Percentiles rank a stretch among this genome's conserved stretches.
phyloP scores from a whole-genome alignment of 2,888 invertebrate genomes.

The Lordiphosa andalusiaca region DNA sequence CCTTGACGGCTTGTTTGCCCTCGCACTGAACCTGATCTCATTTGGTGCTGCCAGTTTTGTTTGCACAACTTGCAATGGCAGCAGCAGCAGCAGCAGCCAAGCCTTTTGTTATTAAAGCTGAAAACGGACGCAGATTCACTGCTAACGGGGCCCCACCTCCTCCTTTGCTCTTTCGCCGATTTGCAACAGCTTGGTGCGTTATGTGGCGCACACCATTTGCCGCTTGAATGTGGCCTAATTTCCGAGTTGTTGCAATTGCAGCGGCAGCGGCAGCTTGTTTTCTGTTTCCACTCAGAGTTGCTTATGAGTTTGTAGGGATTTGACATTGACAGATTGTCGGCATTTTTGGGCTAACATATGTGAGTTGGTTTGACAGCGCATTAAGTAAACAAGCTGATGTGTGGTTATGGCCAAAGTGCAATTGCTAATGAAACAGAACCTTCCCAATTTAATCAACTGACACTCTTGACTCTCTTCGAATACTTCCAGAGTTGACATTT shows the following conservation, averaged over 20 bases:
- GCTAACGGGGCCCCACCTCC: slow-evolving; percentile 23
- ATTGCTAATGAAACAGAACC: too few relatives aligned
- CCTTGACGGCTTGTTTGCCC: slow-evolving; percentile 16
- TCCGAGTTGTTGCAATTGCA: slow-evolving; percentile 29
- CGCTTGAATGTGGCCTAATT: slow-evolving; percentile 55
- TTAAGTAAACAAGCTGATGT: slow-evolving; percentile 5
- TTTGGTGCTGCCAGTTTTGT: slow-evolving; percentile 55
- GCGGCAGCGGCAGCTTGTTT: slow-evolving; percentile 13
- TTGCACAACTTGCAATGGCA: slow-evolving; percentile 42
- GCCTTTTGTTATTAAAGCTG: slow-evolving; percentile 49
- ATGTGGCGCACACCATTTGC: slow-evolving; percentile 41
- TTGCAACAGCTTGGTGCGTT: neutral
- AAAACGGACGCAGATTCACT: slow-evolving; percentile 25
- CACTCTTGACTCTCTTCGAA: neutral
- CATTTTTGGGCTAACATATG: slow-evolving; percentile 23
- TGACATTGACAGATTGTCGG: slow-evolving; percentile 35
- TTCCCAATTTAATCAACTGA: neutral
- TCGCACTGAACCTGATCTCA: slow-evolving; percentile 59
- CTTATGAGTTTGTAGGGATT: slow-evolving; percentile 26
- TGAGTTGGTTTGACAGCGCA: slow-evolving; percentile 15
- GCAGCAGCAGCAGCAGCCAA: slow-evolving; percentile 17
- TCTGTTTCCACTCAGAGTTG: too few relatives aligned
- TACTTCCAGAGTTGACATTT: slow-evolving; percentile 14
- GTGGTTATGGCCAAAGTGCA: too few relatives aligned
- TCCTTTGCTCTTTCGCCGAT: neutral